These are phyloP conservation scores for Agapornis canus DNA, from an alignment of 2,797 vertebrate genomes.

Conservation along the genomic window DNA sequence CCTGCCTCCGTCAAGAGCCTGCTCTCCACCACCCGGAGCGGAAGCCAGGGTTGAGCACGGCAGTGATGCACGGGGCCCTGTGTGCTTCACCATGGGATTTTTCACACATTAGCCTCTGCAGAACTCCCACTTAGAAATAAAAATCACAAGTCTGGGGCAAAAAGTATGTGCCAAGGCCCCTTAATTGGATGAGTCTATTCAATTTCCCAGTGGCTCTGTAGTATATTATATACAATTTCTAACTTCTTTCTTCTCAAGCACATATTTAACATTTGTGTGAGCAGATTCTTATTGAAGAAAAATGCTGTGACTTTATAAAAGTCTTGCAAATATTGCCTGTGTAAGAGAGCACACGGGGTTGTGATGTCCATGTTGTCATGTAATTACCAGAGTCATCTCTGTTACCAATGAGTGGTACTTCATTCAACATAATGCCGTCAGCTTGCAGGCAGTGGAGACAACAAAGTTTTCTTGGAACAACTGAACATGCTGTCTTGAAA, in stretches of 20 bases:
- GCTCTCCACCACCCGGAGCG: background rate
- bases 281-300: background rate
- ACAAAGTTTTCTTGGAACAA: background rate
- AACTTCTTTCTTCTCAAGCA: background rate
- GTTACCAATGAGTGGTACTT: background rate
- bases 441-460: background rate
- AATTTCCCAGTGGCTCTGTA: background rate
- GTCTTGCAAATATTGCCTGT: background rate
- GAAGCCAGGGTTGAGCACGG: background rate
- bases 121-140: constrained; percentile 30
- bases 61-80: background rate
- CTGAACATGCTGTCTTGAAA: background rate
- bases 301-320: background rate
- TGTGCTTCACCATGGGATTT: background rate
- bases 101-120: constrained; percentile 34
- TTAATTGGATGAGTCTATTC: background rate
- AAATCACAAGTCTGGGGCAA: background rate
- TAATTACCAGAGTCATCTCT: background rate
- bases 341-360: background rate
- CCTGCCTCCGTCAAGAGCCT: background rate
- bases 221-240: background rate
- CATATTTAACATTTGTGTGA: background rate
- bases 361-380: background rate
- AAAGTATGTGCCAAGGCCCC: background rate
- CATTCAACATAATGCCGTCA: background rate